Evolutionary conservation across 2,888 invertebrate species (phyloP), one percentile per base, ranked within the genome.

Genomic region (Scelioninae gen. 2): DNA sequence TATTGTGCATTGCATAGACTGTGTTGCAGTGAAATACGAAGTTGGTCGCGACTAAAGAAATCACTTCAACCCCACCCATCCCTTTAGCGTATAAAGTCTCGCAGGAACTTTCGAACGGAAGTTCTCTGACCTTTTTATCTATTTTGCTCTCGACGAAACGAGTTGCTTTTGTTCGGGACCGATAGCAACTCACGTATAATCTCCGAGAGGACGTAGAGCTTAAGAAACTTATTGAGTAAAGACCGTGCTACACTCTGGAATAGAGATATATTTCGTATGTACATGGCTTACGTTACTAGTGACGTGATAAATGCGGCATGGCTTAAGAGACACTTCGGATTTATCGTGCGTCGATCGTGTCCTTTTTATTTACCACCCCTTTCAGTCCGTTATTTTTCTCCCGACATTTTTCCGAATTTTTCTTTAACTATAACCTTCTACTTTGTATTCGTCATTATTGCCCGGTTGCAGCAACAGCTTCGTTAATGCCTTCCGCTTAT

Each of bases 31-130:
- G 63, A 78, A 74, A 77, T 76, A 76, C 74, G 58, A 77, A 76
- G 76, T 77, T 76, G 69, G 63, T 71, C 72, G 55, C 73, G 68
- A 76, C 75, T 75, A 73, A 79, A 80, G 79, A 81, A 81, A 81
- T 81, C 81, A 79, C 79, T 80, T 75, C 65, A 76, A 76, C 70
- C 63, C 78, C 69, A 55, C 76, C 72, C 65, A 67, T 76, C 74
- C 57, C 58, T 61, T 73, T 52, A 64, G 41, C 72, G 78, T 80
- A 78, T 80, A 79, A 82, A 81, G 79, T 80, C 79, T 78, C 78
- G 78, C 78, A 75, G 76, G 75, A 81, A 81, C 80, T 79, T 82
- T 81, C 78, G 76, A 67, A 74, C 76, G 73, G 77, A 79, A 75
- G 75, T 78, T 74, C 74, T 70, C 76, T 73, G 73, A 74, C 55